Evolutionary conservation across 2,888 invertebrate genomes (phyloP), one percentile per base, ranked within the genome.

Genomic region (Lysandra bellargus): DNA sequence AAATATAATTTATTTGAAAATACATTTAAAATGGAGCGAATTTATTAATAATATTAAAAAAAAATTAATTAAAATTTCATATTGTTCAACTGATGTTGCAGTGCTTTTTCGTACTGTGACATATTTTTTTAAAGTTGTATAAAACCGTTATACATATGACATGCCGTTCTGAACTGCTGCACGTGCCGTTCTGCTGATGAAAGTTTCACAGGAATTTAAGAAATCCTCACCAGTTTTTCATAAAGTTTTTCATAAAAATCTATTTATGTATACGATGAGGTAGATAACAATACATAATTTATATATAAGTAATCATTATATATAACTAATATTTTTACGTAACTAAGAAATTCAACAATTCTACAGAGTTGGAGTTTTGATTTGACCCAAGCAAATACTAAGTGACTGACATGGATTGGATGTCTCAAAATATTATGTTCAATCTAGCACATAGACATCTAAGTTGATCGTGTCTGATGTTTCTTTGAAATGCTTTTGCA

Each of bases 401-500:
- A 33, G 14, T 17, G 69, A 69, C 69, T 33, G 33, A 37, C 14
- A 33, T 17, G 33, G 5, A 17, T 33, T 33, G 17, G 5, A 33
- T 64, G 69, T 69, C 69, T 69, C 64, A 69, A 69, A 23, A 12
- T 69, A 69, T 69, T 9, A 69, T 69, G 69, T 69, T 69, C 69
- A 69, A 33, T 69, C 69, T 14, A 69, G 69, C 30, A 75, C 44
- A 44, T 44, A 75, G 12, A 75, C 75, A 49, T 75, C 74, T 49
- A 40, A 44, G 49, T 23, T 75, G 30, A 75, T 44, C 12, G 7
- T 49, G 53, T 40, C 33, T 76, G 61, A 60, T 61, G 60, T 60
- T 78, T 77, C 77, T 78, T 61, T 37, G 64, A 78, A 78, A 30
- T 30, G 37, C 60, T 78, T 78, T 78, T 78, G 78, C 78, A 78